Percentiles rank a stretch among this genome's conserved stretches.
These are phyloP conservation scores for Hyposoter dolosus DNA, from an alignment of 2,888 invertebrate species.

Conservation along the genomic window DNA sequence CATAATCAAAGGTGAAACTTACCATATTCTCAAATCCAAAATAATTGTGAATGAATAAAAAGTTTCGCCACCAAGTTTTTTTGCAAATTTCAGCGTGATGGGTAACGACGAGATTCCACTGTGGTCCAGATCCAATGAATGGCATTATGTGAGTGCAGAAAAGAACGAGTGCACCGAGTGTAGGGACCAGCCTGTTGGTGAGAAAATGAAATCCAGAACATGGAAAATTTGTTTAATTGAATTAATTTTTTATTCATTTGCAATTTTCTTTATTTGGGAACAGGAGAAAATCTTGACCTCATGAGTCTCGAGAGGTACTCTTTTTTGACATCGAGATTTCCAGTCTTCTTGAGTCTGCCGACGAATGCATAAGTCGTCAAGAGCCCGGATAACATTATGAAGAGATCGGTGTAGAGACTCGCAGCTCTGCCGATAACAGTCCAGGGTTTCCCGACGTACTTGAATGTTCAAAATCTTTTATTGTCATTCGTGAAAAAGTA, in stretches of 20 bases:
- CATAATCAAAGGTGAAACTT: conserved; percentile 66
- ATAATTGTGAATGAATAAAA: conserved; percentile 90
- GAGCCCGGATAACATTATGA: conserved; percentile 89
- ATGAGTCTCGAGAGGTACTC: conserved; percentile 88
- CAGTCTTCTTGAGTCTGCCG: conserved; percentile 86
- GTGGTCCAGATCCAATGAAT: conserved; percentile 88
- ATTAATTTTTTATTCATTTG: not conserved
- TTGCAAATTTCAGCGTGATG: conserved; percentile 90
- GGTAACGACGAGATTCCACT: conserved; percentile 89
- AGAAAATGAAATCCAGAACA: not conserved
- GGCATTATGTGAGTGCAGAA: conserved; percentile 90
- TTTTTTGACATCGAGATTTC: conserved; percentile 86
- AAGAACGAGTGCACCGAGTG: conserved; percentile 88
- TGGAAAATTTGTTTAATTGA: not conserved
- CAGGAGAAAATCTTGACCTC: conserved; percentile 80
- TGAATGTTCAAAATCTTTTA: not conserved
- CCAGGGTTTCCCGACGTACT: conserved; percentile 88
- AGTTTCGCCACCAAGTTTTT: conserved; percentile 89
- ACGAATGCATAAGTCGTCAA: conserved; percentile 88
- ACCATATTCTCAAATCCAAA: conserved; percentile 91
- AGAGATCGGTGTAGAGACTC: conserved; percentile 90
- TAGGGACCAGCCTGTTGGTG: conserved; percentile 87
- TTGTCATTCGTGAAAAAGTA: not conserved
- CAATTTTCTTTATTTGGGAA: not conserved
- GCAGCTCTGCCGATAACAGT: conserved; percentile 89